phyloP scores from a whole-genome alignment of 2,113 vertebrate genomes.

The Chaetura pelagica region DNA sequence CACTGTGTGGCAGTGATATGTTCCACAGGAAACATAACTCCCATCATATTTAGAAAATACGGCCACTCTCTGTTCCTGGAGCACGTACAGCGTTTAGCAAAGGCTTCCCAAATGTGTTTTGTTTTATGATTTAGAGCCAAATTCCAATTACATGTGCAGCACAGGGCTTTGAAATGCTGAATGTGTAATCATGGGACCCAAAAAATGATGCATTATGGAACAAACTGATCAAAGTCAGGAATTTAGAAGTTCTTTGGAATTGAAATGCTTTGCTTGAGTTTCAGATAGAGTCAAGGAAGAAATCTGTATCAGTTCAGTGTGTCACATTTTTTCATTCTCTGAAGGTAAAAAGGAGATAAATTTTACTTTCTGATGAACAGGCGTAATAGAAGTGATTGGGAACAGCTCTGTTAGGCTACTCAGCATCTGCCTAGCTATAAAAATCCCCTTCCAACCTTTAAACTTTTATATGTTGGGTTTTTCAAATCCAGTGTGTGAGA shows the following conservation, averaged over 20 bases:
- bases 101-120: not conserved
- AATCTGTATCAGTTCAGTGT: not conserved
- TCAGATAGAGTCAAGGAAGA: not conserved
- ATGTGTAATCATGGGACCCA: not conserved
- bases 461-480: not conserved
- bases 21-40: not conserved
- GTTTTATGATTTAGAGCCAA: not conserved
- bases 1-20: not conserved
- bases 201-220: not conserved
- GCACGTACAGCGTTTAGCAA: not conserved
- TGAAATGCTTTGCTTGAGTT: not conserved
- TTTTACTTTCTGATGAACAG: not conserved
- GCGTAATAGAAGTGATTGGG: not conserved
- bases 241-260: not conserved
- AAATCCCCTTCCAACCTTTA: not conserved
- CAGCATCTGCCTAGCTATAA: not conserved
- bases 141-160: not conserved
- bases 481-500: not conserved
- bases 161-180: not conserved
- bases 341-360: not conserved
- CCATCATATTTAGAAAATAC: not conserved
- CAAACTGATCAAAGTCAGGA: not conserved
- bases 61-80: not conserved
- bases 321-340: not conserved
- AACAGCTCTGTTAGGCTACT: not conserved